Evolutionary conservation across 2,888 invertebrate species (phyloP).

Genomic region (Auanema sp.): DNA sequence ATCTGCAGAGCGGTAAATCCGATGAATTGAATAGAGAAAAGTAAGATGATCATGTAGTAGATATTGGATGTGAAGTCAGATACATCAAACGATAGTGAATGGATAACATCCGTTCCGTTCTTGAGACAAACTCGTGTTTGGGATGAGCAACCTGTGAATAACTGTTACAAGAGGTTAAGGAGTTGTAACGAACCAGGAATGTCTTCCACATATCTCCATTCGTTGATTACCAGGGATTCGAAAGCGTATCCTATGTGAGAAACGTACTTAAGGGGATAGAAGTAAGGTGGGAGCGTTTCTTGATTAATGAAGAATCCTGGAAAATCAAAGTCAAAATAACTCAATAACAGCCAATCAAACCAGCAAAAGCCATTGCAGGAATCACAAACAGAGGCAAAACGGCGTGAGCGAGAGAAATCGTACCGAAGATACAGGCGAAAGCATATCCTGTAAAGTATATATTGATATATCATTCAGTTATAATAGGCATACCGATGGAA

Average conservation of each 20-base stretch:
- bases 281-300: slow-evolving; percentile 68
- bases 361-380: slow-evolving; percentile 90
- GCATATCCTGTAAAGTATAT: slow-evolving; percentile 77
- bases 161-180: neutral
- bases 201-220: slow-evolving; percentile 63
- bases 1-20: slow-evolving; percentile 51
- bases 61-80: slow-evolving; percentile 42
- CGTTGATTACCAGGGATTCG: slow-evolving; percentile 65
- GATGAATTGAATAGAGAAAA: slow-evolving; percentile 46
- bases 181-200: slow-evolving; percentile 48
- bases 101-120: slow-evolving; percentile 48
- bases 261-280: slow-evolving; percentile 65
- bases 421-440: slow-evolving; percentile 82
- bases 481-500: slow-evolving; percentile 46
- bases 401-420: slow-evolving; percentile 79
- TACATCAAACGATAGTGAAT: slow-evolving; percentile 43
- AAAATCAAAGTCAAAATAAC: neutral
- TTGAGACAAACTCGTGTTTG: slow-evolving; percentile 20
- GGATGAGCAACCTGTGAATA: slow-evolving; percentile 13
- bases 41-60: slow-evolving; percentile 40
- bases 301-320: slow-evolving; percentile 73
- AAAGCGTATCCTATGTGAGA: slow-evolving; percentile 66
- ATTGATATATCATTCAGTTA: neutral
- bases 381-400: slow-evolving; percentile 88
- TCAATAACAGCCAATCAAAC: slow-evolving; percentile 64